phyloP scores from a whole-genome alignment of 2,113 vertebrate genomes.

The Pimephales promelas region DNA sequence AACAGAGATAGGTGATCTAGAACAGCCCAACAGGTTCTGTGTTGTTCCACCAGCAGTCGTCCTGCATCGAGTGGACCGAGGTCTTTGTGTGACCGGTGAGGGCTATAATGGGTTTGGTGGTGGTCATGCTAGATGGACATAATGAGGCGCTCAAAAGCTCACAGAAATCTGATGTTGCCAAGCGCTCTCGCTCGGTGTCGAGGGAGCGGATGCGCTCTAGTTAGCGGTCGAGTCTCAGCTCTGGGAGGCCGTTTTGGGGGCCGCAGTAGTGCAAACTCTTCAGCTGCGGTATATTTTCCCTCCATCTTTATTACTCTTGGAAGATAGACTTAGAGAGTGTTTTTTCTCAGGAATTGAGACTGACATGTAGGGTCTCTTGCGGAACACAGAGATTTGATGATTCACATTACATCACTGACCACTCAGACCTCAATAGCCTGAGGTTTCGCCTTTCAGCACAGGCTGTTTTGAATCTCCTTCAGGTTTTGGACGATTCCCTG shows the following conservation, averaged over 20 bases:
- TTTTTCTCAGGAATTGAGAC: constrained; percentile 49
- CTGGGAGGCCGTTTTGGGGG: constrained; percentile 59
- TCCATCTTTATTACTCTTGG: constrained; percentile 59
- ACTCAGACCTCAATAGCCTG: constrained; percentile 38
- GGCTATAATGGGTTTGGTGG: constrained; percentile 20
- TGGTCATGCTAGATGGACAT: constrained; percentile 36
- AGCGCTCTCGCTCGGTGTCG: constrained; percentile 27
- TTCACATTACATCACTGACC: constrained; percentile 56
- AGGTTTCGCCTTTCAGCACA: constrained; percentile 46
- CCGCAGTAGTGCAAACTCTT: constrained; percentile 36
- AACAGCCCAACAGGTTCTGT: neutral
- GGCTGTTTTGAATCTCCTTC: constrained; percentile 48
- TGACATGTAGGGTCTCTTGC: constrained; percentile 42
- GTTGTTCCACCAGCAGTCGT: neutral
- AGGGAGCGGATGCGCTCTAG: constrained; percentile 44
- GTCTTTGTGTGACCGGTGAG: neutral
- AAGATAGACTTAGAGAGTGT: constrained; percentile 10
- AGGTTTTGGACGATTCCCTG: constrained; percentile 46
- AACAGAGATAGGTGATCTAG: constrained; percentile 8
- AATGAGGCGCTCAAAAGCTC: constrained; percentile 11
- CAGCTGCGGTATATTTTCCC: constrained; percentile 68
- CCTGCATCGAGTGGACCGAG: neutral
- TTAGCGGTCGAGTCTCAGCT: constrained; percentile 64
- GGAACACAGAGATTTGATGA: constrained; percentile 46
- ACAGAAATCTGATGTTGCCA: constrained; percentile 12